These are phyloP conservation scores for Synaphobranchus kaupii DNA, from an alignment of 2,797 vertebrate species.

Conservation along the genomic window DNA sequence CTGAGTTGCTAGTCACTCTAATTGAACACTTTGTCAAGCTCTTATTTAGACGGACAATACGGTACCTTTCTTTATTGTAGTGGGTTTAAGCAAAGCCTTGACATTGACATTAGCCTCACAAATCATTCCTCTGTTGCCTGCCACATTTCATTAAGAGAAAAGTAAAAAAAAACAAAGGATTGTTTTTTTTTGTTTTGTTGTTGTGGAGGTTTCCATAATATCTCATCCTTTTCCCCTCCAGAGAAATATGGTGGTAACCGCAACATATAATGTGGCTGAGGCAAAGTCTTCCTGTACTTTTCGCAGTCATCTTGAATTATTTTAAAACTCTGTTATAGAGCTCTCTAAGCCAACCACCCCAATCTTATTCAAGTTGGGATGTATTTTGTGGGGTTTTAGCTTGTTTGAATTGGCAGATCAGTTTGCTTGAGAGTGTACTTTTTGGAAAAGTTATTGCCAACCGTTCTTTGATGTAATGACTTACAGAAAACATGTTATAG, in stretches of 20 bases:
- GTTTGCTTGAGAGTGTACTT: slow-evolving; percentile 26
- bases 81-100: slow-evolving; percentile 4
- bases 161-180: neutral
- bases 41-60: neutral
- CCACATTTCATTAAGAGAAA: neutral
- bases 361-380: slow-evolving; percentile 30
- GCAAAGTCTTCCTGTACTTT: slow-evolving; percentile 13
- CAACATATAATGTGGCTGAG: slow-evolving; percentile 2
- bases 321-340: slow-evolving; percentile 30
- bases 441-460: slow-evolving; percentile 19
- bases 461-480: slow-evolving; percentile 23
- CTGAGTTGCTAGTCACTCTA: slow-evolving; percentile 1
- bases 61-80: slow-evolving; percentile 4
- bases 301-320: slow-evolving; percentile 30
- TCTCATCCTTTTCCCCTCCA: neutral
- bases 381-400: slow-evolving; percentile 23
- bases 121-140: neutral
- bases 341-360: slow-evolving; percentile 23
- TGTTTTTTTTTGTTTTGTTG: slow-evolving; percentile 4
- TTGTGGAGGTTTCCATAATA: slow-evolving; percentile 22
- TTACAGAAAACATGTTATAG: slow-evolving; percentile 20
- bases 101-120: slow-evolving; percentile 15
- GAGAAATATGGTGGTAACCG: slow-evolving; percentile 19
- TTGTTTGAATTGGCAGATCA: slow-evolving; percentile 35
- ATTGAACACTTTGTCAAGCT: neutral